Percentiles rank a stretch among this genome's conserved stretches.
Evolutionary conservation across 2,888 invertebrate genomes (phyloP).

Genomic region (Perdita meconis): DNA sequence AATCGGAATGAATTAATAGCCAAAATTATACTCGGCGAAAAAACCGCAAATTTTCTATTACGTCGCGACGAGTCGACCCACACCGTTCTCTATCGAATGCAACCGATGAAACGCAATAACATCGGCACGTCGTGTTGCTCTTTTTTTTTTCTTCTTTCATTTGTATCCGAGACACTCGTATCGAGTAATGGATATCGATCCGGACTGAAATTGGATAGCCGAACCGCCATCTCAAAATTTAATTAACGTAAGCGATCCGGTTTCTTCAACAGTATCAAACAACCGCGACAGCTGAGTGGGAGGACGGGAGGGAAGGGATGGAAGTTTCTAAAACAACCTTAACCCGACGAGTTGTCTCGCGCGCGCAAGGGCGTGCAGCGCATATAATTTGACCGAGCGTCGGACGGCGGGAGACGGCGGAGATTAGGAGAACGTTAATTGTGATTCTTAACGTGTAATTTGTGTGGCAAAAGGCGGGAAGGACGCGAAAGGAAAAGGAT

Average conservation of each 20-base stretch:
- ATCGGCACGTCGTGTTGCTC: not conserved
- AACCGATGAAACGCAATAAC: slow-evolving; percentile 14
- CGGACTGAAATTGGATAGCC: not conserved
- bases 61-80: not conserved
- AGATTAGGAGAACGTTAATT: slow-evolving; percentile 8
- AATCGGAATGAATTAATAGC: too few relatives aligned
- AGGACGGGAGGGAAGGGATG: too few relatives aligned
- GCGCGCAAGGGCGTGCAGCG: not conserved
- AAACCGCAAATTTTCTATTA: not conserved
- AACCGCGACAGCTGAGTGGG: not conserved
- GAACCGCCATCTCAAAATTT: not conserved
- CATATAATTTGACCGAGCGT: not conserved
- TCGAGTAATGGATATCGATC: slow-evolving; percentile 18
- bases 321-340: slow-evolving; percentile 5
- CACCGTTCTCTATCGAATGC: not conserved
- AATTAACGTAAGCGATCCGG: slow-evolving; percentile 25
- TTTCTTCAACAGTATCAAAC: slow-evolving; percentile 6
- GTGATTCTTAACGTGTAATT: slow-evolving; percentile 40
- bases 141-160: not conserved
- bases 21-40: not conserved
- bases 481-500: slow-evolving; percentile 51
- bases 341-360: not conserved
- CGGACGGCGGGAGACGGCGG: too few relatives aligned
- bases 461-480: slow-evolving; percentile 8
- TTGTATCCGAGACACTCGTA: not conserved